These are phyloP conservation scores for Malurus splendens DNA, from an alignment of 2,797 vertebrate genomes.

Conservation along the genomic window DNA sequence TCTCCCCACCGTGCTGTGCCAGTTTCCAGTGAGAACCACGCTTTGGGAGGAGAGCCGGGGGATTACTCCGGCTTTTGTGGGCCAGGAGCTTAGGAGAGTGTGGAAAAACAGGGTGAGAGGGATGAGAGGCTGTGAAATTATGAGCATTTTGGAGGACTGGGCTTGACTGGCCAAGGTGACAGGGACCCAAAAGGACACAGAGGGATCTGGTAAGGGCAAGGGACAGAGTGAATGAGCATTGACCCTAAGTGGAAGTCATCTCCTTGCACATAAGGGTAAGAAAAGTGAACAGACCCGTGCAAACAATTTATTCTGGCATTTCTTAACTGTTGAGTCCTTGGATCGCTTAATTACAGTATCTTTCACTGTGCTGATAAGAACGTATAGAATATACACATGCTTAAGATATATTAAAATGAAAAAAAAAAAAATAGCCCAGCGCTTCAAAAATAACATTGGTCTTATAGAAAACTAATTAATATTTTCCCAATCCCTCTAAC, in stretches of 20 bases:
- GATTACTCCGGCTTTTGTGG: not conserved
- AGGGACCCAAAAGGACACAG: not conserved
- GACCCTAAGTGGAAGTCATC: not conserved
- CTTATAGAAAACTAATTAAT: not conserved
- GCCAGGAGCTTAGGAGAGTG: not conserved
- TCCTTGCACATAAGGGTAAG: not conserved
- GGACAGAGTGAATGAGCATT: not conserved
- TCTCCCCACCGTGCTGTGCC: accelerated
- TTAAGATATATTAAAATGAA: not conserved
- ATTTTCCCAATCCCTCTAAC: not conserved
- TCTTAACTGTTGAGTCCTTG: not conserved
- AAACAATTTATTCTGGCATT: not conserved
- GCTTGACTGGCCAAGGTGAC: not conserved
- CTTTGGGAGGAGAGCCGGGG: not conserved
- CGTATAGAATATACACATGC: not conserved
- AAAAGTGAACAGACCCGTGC: not conserved
- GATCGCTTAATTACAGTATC: not conserved
- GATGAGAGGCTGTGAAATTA: not conserved
- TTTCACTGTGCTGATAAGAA: not conserved
- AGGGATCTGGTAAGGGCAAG: not conserved
- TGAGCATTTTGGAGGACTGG: not conserved
- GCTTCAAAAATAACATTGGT: not conserved
- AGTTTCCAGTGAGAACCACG: not conserved
- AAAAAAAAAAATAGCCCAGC: not conserved
- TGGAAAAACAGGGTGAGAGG: not conserved